A percentile compares a stretch with the other conserved stretches of the same genome.
phyloP scores from a whole-genome alignment of 1,140 invertebrate species.

The Holotrichia oblita region DNA sequence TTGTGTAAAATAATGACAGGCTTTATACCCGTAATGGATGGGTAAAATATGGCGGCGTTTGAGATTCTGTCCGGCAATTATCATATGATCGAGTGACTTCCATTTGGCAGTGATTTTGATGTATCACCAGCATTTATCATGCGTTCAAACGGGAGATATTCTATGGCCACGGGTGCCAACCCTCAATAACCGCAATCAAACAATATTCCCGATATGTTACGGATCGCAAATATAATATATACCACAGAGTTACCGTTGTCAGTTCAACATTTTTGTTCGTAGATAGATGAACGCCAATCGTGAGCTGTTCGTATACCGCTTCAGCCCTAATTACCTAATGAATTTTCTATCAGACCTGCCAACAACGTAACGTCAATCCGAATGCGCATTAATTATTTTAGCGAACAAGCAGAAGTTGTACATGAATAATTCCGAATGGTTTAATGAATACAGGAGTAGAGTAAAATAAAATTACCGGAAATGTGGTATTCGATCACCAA shows the following conservation, averaged over 20 bases:
- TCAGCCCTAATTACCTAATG: not conserved
- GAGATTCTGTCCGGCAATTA: slow-evolving; percentile 2
- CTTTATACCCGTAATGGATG: not conserved
- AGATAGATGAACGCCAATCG: not conserved
- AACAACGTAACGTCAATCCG: not conserved
- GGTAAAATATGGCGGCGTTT: not conserved
- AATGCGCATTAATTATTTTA: not conserved
- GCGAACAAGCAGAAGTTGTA: not conserved
- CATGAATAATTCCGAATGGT: too few species aligned
- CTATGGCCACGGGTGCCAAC: not conserved
- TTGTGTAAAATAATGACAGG: not conserved
- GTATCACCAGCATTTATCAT: not conserved
- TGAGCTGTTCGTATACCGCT: not conserved
- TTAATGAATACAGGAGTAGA: too few species aligned
- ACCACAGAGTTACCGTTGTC: not conserved
- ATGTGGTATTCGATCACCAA: too few species aligned
- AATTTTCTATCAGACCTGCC: not conserved
- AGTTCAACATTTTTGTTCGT: not conserved
- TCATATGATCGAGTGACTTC: not conserved
- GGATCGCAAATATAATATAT: not conserved
- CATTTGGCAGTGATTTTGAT: not conserved
- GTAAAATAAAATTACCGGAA: too few species aligned
- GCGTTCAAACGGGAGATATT: not conserved
- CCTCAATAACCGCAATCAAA: not conserved
- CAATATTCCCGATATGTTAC: slow-evolving; percentile 11